A percentile compares a stretch with the other conserved stretches of the same genome.
Conservation (phyloP, 2,797 vertebrate species). For the Clarias laeviceps region DNA sequence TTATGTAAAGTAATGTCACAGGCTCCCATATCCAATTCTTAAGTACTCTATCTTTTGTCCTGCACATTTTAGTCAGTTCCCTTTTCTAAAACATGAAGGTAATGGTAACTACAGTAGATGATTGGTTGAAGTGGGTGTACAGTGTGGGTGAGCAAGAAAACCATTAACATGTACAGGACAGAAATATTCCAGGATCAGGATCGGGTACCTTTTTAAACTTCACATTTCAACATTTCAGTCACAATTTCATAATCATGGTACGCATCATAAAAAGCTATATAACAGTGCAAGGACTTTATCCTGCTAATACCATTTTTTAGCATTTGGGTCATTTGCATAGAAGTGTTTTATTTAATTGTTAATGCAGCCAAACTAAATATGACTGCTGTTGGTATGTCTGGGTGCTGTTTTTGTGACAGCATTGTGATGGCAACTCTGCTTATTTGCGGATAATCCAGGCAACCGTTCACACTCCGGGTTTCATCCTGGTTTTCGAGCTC, state of each 20-base stretch:
- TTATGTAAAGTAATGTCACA: slow-evolving; percentile 6
- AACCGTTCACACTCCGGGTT: slow-evolving; percentile 28
- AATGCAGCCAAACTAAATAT: not conserved
- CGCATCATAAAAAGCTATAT: not conserved
- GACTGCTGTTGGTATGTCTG: not conserved
- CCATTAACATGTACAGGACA: not conserved
- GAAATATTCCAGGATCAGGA: not conserved
- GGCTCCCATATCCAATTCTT: not conserved
- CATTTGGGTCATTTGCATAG: not conserved
- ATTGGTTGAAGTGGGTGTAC: not conserved
- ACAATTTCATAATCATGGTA: slow-evolving; percentile 8
- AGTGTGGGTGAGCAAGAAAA: not conserved
- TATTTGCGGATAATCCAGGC: slow-evolving; percentile 36
- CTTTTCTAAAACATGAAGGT: not conserved
- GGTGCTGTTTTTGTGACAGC: slow-evolving; percentile 28
- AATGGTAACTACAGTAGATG: not conserved
- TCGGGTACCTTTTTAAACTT: not conserved
- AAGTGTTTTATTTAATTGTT: slow-evolving; percentile 1
- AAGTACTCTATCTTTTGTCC: not conserved
- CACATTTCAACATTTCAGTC: not conserved
- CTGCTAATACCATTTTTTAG: slow-evolving; percentile 1
- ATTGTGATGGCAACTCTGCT: slow-evolving; percentile 32
- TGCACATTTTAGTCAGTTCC: not conserved
- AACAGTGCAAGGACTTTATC: not conserved
- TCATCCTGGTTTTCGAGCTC: slow-evolving; percentile 19